phyloP scores from a whole-genome alignment of 2,113 vertebrate genomes.

The Eclectus roratus region DNA sequence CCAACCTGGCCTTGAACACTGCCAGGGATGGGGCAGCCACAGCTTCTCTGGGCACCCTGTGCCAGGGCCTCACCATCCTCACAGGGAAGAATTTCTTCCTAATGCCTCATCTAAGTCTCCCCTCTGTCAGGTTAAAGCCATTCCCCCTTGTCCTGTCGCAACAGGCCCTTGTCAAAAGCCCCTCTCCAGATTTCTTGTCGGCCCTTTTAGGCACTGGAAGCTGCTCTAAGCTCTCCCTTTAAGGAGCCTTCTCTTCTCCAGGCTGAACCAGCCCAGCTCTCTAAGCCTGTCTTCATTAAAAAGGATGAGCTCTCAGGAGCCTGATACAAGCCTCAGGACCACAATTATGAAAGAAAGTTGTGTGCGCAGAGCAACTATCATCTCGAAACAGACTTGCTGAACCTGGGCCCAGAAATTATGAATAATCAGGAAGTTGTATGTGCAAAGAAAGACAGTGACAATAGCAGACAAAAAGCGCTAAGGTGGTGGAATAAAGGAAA shows the following conservation, averaged over 20 bases:
- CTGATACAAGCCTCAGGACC: not conserved
- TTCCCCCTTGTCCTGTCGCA: not conserved
- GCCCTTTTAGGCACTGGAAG: not conserved
- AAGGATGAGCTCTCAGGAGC: not conserved
- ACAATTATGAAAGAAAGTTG: not conserved
- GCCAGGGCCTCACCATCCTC: not conserved
- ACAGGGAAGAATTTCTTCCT: not conserved
- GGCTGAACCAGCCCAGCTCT: not conserved
- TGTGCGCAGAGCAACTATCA: not conserved
- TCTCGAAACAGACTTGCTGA: not conserved
- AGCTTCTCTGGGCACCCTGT: not conserved
- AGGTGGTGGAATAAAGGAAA: not conserved
- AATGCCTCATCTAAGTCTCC: not conserved
- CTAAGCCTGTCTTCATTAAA: not conserved
- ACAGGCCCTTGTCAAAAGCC: not conserved
- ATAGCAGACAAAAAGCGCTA: not conserved
- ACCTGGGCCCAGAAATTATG: not conserved
- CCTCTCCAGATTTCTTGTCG: not conserved
- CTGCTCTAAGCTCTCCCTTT: not conserved
- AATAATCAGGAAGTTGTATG: not conserved
- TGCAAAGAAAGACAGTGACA: not conserved
- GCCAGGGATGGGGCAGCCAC: not conserved
- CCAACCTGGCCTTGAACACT: not conserved
- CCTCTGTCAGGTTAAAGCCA: not conserved
- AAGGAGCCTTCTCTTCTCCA: not conserved